Evolutionary conservation across 2,113 vertebrate species (phyloP), one percentile per base, ranked within the genome.

Genomic region (Zosterops lateralis): DNA sequence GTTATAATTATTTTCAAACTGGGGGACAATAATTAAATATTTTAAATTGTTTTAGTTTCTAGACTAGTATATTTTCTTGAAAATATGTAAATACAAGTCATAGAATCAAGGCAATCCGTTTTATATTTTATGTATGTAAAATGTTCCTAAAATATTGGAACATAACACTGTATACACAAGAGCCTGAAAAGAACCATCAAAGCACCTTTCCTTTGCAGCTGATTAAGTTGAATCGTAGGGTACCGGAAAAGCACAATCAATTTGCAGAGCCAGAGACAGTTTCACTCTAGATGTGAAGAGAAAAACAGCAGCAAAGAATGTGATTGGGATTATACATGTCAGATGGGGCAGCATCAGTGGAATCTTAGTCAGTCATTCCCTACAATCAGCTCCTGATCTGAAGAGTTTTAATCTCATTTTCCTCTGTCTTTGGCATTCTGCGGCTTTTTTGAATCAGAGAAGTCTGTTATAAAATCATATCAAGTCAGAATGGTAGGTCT

Each of bases 271-370:
- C n/a, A 84, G 31, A 47, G 28, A 77, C 4, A 71, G 3, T 20
- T 78, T 82, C 34, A 31, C 20, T 31, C 6, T 42, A 47, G 47
- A 74, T 34, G 26, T 71, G 70, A 58, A 68, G 25, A 54, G 38
- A 34, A 20, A 44, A 28, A 50, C 5, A 70, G 20, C 20, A 83
- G 31, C 17, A 45, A 26, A 19, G 70, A 71, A 40, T 3, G 6
- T 12, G 29, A 14, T 34, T 45, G 5, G 22, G 26, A 71, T 66
- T 47, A 42, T 17, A 32, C 0, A 0, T 40, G 18, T 38, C 26
- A 71, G 25, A 47, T 38, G 18, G 20, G 40, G 1, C 66, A 93
- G 26, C 14, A 51, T 44, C 34, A 64, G 12, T 36, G 48, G 16
- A 87, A 5, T 6, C 10, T 66, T 64, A 71, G 31, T 58, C 66